A percentile compares a stretch with the other conserved stretches of the same genome.
These are phyloP conservation scores for Saxidomus purpurata DNA, from an alignment of 1,140 invertebrate genomes.

Conservation along the genomic window DNA sequence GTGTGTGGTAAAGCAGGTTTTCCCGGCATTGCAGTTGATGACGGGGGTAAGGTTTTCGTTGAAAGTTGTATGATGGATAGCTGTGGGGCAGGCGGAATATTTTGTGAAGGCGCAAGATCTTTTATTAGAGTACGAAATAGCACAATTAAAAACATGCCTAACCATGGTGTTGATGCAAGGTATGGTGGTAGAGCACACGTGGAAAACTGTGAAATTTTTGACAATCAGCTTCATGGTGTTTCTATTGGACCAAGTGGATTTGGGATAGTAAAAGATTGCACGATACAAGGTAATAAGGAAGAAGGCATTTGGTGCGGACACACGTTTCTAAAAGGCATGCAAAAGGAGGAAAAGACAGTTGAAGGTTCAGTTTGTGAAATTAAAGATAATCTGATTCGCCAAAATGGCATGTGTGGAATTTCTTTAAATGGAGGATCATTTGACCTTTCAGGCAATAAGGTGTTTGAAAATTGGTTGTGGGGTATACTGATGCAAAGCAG, in stretches of 20 bases:
- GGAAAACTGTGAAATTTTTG: background rate
- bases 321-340: no score
- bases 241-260: background rate
- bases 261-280: background rate
- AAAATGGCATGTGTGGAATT: no score
- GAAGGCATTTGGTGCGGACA: conserved; percentile 31
- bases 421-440: background rate
- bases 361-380: background rate
- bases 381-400: background rate
- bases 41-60: background rate
- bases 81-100: background rate
- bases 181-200: background rate
- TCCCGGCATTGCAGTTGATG: background rate
- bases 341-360: background rate
- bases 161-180: conserved; percentile 2
- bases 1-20: background rate
- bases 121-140: background rate
- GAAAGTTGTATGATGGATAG: conserved; percentile 14
- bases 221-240: conserved; percentile 31
- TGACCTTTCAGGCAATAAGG: background rate
- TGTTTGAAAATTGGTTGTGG: conserved; percentile 56
- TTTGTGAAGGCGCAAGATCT: background rate
- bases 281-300: no score
- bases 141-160: background rate
- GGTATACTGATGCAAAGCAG: conserved; percentile 36